Evolutionary conservation across 2,888 invertebrate species (phyloP), one percentile per base, ranked within the genome.

Genomic region (Dryococelus australis): DNA sequence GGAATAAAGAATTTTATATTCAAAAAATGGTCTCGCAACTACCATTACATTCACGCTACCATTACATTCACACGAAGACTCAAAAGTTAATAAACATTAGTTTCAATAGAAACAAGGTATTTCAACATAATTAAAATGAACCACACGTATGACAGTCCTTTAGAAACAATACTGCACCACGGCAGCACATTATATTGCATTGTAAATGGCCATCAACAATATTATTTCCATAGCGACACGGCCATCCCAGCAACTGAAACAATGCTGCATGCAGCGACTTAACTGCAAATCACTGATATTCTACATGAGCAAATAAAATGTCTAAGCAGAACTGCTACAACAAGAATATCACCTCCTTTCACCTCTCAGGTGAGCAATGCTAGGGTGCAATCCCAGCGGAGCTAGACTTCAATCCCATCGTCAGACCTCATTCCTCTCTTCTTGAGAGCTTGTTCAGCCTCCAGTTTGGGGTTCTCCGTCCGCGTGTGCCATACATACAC

Each of bases 401-500:
- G 78, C 51, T 87, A 94, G 79, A 95, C 95, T 92, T 95, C 95
- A 87, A 95, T 94, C 86, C 94, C 94, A 13, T 90, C 90, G 90
- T 95, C 94, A 0, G 96, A 95, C 53, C 91, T 93, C 88, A 86
- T 86, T 28, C 94, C 94, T 88, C 93, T 92, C 87, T 93, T 94
- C 84, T 91, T 89, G 79, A 95, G 91, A 90, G 94, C 92, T 91
- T 93, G 93, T 92, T 97, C 96, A 92, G 96, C 93, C 90, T 94
- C 94, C 87, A 99, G 93, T 85, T 95, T 95, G 0, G 98, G 97
- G 90, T 96, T 96, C 92, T 99, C 98, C 0, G 99, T 99, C 91
- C 99, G 94, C 5, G 99, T 99, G 91, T 99, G 99, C 99, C 99
- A 99, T 0, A 99, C 99, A 89, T 97, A 96, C n/a, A 99, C 97